Base-by-base conservation (phyloP, 2,113 vertebrate genomes). In the Gavialis gangeticus region DNA sequence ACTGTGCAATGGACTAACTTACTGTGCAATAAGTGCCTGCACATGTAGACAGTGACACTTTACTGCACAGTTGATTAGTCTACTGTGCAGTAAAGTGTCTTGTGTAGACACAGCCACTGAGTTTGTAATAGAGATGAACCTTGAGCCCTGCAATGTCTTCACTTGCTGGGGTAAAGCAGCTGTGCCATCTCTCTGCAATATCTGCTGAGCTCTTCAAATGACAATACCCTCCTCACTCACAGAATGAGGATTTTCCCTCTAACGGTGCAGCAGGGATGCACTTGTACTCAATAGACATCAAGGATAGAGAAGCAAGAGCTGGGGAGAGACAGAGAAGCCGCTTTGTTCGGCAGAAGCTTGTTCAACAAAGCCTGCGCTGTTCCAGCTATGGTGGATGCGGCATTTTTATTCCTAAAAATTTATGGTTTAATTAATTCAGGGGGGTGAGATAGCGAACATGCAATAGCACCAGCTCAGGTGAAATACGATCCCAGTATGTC, bases 371-470 rank as follows among this genome's bases (percentile, higher is more conserved):
- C 93, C 84, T 81, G 92, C 94, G 94, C 95, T 96, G 93, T 97
- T 96, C 93, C 92, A 94, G 89, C 82, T 91, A 95, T 96, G 95
- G 96, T 94, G 92, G 96, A 97, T 96, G 93, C 80, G 96, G 79
- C 90, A 84, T 95, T 92, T 97, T 97, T 96, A 95, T 97, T 95
- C 95, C 46, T 0, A 67, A 95, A 94, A 96, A 97, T 97, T 97
- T 97, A 97, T 97, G 97, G 95, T 97, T 97, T 96, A 96, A 97
- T 97, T 97, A 97, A 97, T 97, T 96, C 96, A 83, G 94, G 56
- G 21, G 93, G 93, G 93, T 91, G 96, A 97, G 97, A 95, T 96
- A 97, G 93, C 25, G 86, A 97, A 57, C 92, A 92, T 90, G 93
- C 94, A 95, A 95, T 89, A 92, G 88, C 92, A 91, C 96, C 95